These are phyloP conservation scores for Diphyllodes magnificus DNA, from an alignment of 2,113 vertebrate genomes.

Conservation along the genomic window DNA sequence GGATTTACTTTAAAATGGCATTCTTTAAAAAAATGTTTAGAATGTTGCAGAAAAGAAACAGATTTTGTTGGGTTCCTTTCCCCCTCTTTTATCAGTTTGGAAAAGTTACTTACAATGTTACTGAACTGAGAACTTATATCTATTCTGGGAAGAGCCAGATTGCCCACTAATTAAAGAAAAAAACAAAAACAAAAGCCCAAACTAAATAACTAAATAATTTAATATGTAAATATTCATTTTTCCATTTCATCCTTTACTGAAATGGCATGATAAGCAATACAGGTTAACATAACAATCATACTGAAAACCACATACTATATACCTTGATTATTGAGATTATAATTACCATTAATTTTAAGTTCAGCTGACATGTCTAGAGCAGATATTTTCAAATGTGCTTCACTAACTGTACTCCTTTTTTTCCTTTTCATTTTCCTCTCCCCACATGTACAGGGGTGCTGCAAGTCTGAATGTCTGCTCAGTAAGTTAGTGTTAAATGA, in stretches of 20 bases:
- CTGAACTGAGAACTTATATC: not conserved
- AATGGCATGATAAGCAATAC: not conserved
- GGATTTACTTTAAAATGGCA: not conserved
- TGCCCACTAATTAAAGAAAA: not conserved
- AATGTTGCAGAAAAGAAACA: not conserved
- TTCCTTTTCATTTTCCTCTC: not conserved
- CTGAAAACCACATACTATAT: not conserved
- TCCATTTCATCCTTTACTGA: not conserved
- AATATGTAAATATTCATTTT: not conserved
- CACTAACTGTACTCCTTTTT: not conserved
- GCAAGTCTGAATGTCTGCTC: not conserved
- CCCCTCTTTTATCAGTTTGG: not conserved
- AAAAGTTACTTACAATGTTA: not conserved
- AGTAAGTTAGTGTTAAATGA: not conserved
- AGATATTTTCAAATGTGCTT: not conserved
- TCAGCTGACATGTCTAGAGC: not conserved
- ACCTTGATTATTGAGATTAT: not conserved
- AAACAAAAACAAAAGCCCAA: not conserved
- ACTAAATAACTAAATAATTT: not conserved
- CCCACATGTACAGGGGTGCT: not conserved
- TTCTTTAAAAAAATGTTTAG: not conserved
- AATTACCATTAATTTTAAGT: not conserved
- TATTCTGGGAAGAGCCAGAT: slow-evolving; percentile 2
- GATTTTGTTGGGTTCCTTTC: not conserved
- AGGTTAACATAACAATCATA: not conserved